A percentile compares a stretch with the other conserved stretches of the same genome.
These are phyloP conservation scores for Zaprionus camerounensis DNA, from an alignment of 1,140 invertebrate genomes.

Conservation along the genomic window DNA sequence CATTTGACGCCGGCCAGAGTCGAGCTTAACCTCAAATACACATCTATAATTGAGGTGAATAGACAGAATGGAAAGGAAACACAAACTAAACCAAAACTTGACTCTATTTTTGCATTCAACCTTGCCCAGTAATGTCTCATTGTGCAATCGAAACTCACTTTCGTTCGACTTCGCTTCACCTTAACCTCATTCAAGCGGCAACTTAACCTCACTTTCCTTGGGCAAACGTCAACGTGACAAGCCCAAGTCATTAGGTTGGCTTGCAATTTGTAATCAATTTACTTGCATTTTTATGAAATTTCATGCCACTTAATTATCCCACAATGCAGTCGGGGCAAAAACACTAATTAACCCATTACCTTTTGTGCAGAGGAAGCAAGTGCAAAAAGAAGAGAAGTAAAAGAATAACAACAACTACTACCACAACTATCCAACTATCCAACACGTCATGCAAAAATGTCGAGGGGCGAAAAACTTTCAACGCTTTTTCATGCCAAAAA, in stretches of 20 bases:
- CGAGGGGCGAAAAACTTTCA: slow-evolving; percentile 45
- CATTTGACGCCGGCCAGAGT: slow-evolving; percentile 45
- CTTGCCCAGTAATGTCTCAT: background rate
- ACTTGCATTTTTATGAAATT: slow-evolving; percentile 47
- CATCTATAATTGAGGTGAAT: background rate
- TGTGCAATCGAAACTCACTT: slow-evolving; percentile 10
- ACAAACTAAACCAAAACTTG: background rate
- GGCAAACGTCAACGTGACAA: slow-evolving; percentile 15
- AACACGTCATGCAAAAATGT: slow-evolving; percentile 64
- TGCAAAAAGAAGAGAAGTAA: slow-evolving; percentile 1
- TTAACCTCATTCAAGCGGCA: slow-evolving; percentile 29
- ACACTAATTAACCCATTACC: slow-evolving; percentile 75
- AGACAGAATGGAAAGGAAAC: background rate
- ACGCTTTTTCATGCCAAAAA: slow-evolving; percentile 72
- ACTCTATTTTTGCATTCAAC: background rate
- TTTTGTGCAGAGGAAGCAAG: slow-evolving; percentile 34
- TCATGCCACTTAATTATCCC: slow-evolving; percentile 71
- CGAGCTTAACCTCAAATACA: slow-evolving; percentile 1
- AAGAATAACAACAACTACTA: background rate
- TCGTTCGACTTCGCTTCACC: background rate
- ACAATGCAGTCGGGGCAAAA: slow-evolving; percentile 32
- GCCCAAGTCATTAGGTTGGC: slow-evolving; percentile 18
- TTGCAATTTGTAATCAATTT: slow-evolving; percentile 60
- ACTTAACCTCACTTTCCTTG: slow-evolving; percentile 23
- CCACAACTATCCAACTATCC: slow-evolving; percentile 49